phyloP scores from a whole-genome alignment of 1,140 invertebrate genomes.

The Pseudomyrmex sp. region DNA sequence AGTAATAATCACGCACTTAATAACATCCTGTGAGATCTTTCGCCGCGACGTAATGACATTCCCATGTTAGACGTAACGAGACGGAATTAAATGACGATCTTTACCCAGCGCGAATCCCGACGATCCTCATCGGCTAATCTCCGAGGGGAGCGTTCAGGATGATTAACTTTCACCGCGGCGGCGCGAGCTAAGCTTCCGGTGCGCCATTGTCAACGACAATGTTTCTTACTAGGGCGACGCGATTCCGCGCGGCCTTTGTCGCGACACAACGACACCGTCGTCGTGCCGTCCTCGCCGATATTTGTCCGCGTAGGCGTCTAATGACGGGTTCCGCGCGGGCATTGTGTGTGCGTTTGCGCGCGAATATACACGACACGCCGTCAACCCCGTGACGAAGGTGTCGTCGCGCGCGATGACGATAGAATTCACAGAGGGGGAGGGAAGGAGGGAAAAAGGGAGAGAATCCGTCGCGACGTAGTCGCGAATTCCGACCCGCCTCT shows the following conservation, averaged over 20 bases:
- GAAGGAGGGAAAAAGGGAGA: slow-evolving; percentile 19
- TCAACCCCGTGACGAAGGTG: slow-evolving; percentile 59
- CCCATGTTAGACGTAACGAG: slow-evolving; percentile 6
- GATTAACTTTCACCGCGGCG: slow-evolving; percentile 40
- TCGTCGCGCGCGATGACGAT: slow-evolving; percentile 65
- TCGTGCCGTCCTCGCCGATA: slow-evolving; percentile 46
- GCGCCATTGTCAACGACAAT: slow-evolving; percentile 18
- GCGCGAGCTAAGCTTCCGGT: slow-evolving; percentile 40
- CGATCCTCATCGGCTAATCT: slow-evolving; percentile 32
- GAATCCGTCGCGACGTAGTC: slow-evolving; percentile 67
- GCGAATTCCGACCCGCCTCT: slow-evolving; percentile 69
- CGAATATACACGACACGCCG: slow-evolving; percentile 42
- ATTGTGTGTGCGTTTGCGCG: slow-evolving; percentile 25
- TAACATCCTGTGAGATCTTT: no score
- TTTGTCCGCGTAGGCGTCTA: slow-evolving; percentile 71
- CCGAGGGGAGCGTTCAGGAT: slow-evolving; percentile 43
- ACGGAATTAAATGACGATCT: slow-evolving; percentile 6
- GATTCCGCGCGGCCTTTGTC: slow-evolving; percentile 56
- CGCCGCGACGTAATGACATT: neutral
- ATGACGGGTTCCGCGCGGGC: slow-evolving; percentile 68
- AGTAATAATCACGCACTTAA: no score
- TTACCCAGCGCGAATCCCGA: neutral
- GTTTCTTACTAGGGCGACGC: slow-evolving; percentile 42
- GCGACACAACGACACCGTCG: slow-evolving; percentile 54
- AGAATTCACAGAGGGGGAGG: slow-evolving; percentile 58